Evolutionary conservation across 2,888 invertebrate species (phyloP).

Genomic region (Ecliptopera silaceata): DNA sequence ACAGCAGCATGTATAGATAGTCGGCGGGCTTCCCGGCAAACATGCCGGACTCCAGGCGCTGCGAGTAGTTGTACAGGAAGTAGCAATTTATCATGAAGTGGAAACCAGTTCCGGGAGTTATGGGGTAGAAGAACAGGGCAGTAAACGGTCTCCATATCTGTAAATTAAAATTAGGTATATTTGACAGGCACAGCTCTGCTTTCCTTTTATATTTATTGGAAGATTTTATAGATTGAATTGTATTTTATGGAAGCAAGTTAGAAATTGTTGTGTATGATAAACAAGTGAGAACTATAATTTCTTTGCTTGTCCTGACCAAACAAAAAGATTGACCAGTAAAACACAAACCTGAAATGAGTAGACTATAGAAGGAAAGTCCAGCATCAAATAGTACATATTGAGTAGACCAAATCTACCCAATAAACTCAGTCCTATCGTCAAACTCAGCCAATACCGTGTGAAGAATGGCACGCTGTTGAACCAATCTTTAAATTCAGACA

Average conservation of each 20-base stretch:
- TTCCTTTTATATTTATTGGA: too few relatives aligned
- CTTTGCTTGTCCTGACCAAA: too few relatives aligned
- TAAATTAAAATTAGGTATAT: conserved; percentile 47
- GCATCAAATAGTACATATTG: conserved; percentile 86
- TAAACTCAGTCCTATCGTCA: conserved; percentile 92
- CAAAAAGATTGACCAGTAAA: neutral
- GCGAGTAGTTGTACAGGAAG: conserved; percentile 97
- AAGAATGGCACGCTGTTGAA: conserved; percentile 93
- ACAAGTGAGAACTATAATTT: too few relatives aligned
- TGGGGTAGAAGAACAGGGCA: conserved; percentile 96
- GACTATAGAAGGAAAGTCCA: conserved; percentile 89
- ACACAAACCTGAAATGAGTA: conserved; percentile 87
- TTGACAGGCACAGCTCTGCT: too few relatives aligned
- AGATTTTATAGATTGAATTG: too few relatives aligned
- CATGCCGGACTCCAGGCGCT: conserved; percentile 93
- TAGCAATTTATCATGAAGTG: conserved; percentile 99
- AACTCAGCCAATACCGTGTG: conserved; percentile 96
- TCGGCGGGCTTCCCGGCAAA: conserved; percentile 95
- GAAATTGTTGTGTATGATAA: too few relatives aligned
- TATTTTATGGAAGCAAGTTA: too few relatives aligned
- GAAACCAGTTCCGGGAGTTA: conserved; percentile 95
- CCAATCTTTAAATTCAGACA: conserved; percentile 93
- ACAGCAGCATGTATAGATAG: conserved; percentile 94
- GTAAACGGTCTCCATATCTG: conserved; percentile 98
- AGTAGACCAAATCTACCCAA: conserved; percentile 93